Evolutionary conservation across 2,888 invertebrate genomes (phyloP).

Genomic region (Nowickia ferox): DNA sequence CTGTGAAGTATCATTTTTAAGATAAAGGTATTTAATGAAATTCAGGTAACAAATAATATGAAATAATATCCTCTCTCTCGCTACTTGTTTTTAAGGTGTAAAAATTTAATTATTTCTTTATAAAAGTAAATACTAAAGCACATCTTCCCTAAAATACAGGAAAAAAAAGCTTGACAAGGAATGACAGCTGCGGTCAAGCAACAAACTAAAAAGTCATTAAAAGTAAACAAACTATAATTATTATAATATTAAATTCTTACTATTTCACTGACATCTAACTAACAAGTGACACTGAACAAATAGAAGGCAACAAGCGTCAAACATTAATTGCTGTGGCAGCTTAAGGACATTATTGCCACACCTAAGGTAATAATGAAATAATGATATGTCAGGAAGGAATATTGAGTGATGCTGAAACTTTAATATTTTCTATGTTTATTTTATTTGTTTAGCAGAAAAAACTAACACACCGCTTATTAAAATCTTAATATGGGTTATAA

Average conservation of each 20-base stretch:
- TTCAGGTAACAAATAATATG: too few relatives aligned
- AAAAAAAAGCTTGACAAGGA: constrained; percentile 7
- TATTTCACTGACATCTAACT: neutral
- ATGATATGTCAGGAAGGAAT: neutral
- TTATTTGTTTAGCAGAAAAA: too few relatives aligned
- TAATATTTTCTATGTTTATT: too few relatives aligned
- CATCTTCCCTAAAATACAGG: constrained; percentile 1
- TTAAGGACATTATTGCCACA: neutral
- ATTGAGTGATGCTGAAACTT: neutral
- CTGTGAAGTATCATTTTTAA: too few relatives aligned
- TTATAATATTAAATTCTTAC: constrained; percentile 62
- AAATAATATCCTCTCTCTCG: too few relatives aligned
- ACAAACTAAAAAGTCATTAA: constrained; percentile 61
- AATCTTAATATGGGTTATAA: too few relatives aligned
- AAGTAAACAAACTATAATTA: constrained; percentile 64
- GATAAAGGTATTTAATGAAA: neutral
- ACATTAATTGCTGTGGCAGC: constrained; percentile 29
- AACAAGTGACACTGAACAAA: neutral
- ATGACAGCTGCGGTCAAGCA: constrained; percentile 24
- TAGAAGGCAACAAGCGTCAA: constrained; percentile 24
- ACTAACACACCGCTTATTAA: too few relatives aligned
- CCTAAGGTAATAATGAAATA: neutral
- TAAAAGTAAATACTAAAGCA: too few relatives aligned
- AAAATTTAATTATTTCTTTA: too few relatives aligned
- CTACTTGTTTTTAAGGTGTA: too few relatives aligned